These are phyloP conservation scores for Caretta caretta DNA, from an alignment of 2,113 vertebrate genomes.

Conservation along the genomic window DNA sequence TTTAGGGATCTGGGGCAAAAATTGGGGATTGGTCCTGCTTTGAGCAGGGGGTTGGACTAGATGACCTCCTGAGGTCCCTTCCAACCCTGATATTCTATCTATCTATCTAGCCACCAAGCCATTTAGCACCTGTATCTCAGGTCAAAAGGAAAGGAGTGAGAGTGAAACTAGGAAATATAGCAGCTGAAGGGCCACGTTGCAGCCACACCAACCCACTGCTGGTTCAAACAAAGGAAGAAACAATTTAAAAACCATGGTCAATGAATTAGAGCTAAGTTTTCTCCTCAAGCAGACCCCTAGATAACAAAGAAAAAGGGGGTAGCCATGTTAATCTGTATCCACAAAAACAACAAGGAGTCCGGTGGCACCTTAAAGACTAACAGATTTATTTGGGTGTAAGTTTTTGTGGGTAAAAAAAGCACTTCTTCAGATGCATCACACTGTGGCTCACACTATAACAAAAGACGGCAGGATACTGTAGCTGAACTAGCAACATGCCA, in stretches of 20 bases:
- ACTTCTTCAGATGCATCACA: too few species aligned
- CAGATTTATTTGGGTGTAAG: too few species aligned
- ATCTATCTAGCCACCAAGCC: not conserved
- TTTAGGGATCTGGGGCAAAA: too few species aligned
- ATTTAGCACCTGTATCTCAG: not conserved
- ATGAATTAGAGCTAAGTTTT: not conserved
- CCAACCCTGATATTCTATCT: too few species aligned
- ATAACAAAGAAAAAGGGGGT: not conserved
- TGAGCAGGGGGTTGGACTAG: too few species aligned
- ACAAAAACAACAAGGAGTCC: not conserved
- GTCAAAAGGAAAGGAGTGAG: not conserved
- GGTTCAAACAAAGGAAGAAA: conserved; percentile 14
- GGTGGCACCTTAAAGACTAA: not conserved
- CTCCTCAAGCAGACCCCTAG: not conserved
- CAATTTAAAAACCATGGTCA: not conserved
- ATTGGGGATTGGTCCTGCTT: too few species aligned
- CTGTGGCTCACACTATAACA: too few species aligned
- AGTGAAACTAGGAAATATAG: not conserved
- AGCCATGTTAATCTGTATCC: too few species aligned
- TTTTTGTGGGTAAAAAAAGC: too few species aligned
- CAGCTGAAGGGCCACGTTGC: not conserved
- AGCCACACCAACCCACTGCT: not conserved
- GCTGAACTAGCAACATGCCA: not conserved
- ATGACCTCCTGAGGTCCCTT: too few species aligned
- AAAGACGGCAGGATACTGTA: not conserved